Conservation (phyloP, 1,140 invertebrate species). For the Drosophila oshimai region DNA sequence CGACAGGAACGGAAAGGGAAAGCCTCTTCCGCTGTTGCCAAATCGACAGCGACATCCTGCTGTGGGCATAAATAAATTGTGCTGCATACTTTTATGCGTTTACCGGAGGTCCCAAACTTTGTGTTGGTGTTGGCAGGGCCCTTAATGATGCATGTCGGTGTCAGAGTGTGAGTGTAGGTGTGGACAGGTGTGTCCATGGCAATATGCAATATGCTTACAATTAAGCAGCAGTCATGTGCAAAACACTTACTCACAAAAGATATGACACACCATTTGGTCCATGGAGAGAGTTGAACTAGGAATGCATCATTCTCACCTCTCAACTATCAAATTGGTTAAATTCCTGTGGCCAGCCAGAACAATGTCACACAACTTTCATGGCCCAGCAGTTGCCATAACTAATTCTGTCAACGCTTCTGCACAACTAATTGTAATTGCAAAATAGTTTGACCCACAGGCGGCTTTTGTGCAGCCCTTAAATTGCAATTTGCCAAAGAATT, state of each 20-base stretch:
- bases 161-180: background rate
- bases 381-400: slow-evolving; percentile 19
- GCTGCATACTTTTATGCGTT: slow-evolving; percentile 59
- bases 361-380: slow-evolving; percentile 6
- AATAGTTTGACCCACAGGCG: slow-evolving; percentile 34
- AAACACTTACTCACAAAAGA: background rate
- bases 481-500: slow-evolving; percentile 69
- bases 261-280: background rate
- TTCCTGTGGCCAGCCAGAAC: background rate
- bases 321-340: background rate
- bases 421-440: slow-evolving; percentile 58
- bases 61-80: slow-evolving; percentile 67
- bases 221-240: slow-evolving; percentile 37
- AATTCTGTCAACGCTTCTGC: slow-evolving; percentile 20
- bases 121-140: slow-evolving; percentile 35
- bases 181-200: background rate
- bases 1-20: background rate
- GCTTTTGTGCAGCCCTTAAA: slow-evolving; percentile 29
- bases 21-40: slow-evolving; percentile 54
- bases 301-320: slow-evolving; percentile 6
- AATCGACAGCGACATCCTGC: slow-evolving; percentile 64
- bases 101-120: slow-evolving; percentile 19
- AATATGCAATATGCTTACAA: slow-evolving; percentile 35
- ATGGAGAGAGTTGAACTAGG: background rate
- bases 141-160: slow-evolving; percentile 50